Evolutionary conservation across 1,140 invertebrate genomes (phyloP).

Genomic region (Bombyx mandarina): DNA sequence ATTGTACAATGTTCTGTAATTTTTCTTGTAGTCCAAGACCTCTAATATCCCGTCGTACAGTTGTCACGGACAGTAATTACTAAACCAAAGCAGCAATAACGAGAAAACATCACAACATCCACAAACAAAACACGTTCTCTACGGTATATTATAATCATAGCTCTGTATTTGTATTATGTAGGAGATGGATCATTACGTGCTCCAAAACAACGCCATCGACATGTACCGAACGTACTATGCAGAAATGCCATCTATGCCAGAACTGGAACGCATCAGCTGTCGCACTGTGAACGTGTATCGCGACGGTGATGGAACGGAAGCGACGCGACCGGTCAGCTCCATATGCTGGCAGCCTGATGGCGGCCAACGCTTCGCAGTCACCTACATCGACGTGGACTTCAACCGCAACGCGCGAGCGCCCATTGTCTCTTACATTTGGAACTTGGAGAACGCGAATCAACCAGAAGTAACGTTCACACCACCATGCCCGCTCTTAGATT

Average conservation of each 20-base stretch:
- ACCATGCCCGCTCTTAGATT: conserved; percentile 79
- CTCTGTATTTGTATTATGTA: not conserved
- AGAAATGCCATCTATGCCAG: conserved; percentile 73
- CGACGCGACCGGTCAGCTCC: conserved; percentile 81
- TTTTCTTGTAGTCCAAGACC: too few relatives aligned
- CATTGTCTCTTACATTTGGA: conserved; percentile 88
- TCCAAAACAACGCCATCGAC: conserved; percentile 93
- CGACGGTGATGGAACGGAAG: conserved; percentile 20
- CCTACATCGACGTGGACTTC: conserved; percentile 88
- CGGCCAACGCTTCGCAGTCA: conserved; percentile 85
- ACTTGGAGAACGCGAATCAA: conserved; percentile 91
- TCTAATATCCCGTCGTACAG: too few relatives aligned
- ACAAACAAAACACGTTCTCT: too few relatives aligned
- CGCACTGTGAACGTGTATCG: conserved; percentile 63
- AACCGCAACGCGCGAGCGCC: conserved; percentile 65
- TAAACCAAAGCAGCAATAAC: too few relatives aligned
- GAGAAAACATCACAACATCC: too few relatives aligned
- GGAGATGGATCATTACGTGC: conserved; percentile 84
- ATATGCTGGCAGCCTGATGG: conserved; percentile 91
- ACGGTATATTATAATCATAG: too few relatives aligned
- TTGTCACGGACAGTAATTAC: too few relatives aligned
- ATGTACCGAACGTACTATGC: conserved; percentile 92
- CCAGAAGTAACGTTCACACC: conserved; percentile 82
- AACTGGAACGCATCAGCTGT: conserved; percentile 77
- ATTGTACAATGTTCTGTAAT: too few relatives aligned